Evolutionary conservation across 2,888 invertebrate species (phyloP).

Genomic region (Drosophila stalkeri): DNA sequence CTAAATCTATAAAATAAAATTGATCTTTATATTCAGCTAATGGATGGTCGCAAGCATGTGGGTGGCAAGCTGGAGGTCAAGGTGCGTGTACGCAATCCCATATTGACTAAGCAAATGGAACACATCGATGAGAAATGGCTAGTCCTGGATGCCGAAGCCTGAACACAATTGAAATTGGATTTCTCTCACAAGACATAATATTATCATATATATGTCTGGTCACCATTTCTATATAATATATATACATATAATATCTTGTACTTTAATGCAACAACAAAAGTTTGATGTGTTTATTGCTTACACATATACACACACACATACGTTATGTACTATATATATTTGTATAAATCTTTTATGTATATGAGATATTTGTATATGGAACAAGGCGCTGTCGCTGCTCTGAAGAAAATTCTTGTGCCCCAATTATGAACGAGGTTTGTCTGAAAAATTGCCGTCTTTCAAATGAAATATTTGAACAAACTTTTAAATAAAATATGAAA

Average conservation of each 20-base stretch:
- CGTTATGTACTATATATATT: constrained; percentile 58
- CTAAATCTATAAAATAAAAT: neutral
- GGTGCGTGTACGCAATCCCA: constrained; percentile 93
- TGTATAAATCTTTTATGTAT: constrained; percentile 65
- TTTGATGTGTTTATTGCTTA: constrained; percentile 22
- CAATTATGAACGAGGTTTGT: constrained; percentile 2
- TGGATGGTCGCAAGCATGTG: constrained; percentile 94
- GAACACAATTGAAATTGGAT: constrained; percentile 3
- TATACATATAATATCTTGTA: constrained; percentile 2
- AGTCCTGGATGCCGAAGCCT: constrained; percentile 88
- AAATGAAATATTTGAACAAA: neutral
- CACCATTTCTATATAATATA: neutral
- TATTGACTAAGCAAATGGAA: constrained; percentile 95
- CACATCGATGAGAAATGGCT: constrained; percentile 97
- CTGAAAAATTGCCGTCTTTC: neutral
- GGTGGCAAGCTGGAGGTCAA: constrained; percentile 97
- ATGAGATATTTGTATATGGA: constrained; percentile 60
- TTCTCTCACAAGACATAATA: neutral
- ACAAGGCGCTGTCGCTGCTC: constrained; percentile 55
- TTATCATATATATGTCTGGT: neutral
- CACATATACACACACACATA: constrained; percentile 37
- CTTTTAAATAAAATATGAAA: neutral
- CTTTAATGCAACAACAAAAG: constrained; percentile 25
- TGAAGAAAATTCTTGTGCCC: constrained; percentile 61
- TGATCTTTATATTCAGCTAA: constrained; percentile 87